Evolutionary conservation across 2,888 invertebrate species (phyloP).

Genomic region (Philereme vetulata): DNA sequence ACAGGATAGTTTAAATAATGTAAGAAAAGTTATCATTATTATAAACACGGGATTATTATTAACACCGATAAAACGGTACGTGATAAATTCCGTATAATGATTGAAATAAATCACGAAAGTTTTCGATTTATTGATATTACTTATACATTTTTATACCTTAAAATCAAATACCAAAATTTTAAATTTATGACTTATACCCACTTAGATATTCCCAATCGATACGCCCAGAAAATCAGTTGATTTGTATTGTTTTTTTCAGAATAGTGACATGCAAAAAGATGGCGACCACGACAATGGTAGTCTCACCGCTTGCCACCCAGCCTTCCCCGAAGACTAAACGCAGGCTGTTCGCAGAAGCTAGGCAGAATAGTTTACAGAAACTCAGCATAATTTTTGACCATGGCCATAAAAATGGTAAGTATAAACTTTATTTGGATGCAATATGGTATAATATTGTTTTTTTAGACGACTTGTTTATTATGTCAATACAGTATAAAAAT

Average conservation of each 20-base stretch:
- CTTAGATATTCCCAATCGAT: not conserved
- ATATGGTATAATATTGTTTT: not conserved
- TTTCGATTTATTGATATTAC: too few relatives aligned
- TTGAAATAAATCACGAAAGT: too few relatives aligned
- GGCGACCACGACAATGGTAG: constrained; percentile 76
- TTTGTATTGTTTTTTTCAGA: constrained; percentile 22
- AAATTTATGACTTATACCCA: constrained; percentile 11
- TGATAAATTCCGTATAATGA: too few relatives aligned
- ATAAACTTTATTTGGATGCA: not conserved
- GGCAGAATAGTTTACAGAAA: constrained; percentile 74
- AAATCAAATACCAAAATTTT: not conserved
- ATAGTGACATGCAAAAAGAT: constrained; percentile 45
- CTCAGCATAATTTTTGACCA: constrained; percentile 78
- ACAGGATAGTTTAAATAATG: too few relatives aligned
- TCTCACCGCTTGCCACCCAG: constrained; percentile 71
- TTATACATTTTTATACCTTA: not conserved
- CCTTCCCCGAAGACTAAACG: constrained; percentile 73
- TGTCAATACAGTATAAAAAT: too few relatives aligned
- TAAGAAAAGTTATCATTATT: too few relatives aligned
- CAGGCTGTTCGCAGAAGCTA: constrained; percentile 73
- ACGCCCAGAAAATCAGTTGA: not conserved
- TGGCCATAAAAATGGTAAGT: constrained; percentile 69
- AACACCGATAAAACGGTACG: too few relatives aligned
- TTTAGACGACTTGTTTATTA: too few relatives aligned
- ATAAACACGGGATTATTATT: too few relatives aligned